Evolutionary conservation across 2,113 vertebrate genomes (phyloP), one percentile per base, ranked within the genome.

Genomic region (Sakesphorus luctuosus): DNA sequence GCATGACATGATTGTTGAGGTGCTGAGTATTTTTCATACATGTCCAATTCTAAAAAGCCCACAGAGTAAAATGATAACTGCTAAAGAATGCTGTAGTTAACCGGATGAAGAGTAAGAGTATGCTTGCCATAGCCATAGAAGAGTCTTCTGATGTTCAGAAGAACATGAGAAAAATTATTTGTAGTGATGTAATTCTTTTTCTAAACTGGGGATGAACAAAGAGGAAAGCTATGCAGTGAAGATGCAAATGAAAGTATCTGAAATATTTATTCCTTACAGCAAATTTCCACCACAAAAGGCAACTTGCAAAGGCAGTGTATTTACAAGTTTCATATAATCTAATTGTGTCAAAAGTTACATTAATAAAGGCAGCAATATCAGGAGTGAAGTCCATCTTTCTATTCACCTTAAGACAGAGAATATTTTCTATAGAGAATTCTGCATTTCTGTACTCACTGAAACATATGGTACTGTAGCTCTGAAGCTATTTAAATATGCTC

Each of bases 401-500:
- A 8, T n/a, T 89, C 35, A 75, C 24, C 21, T 18, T 76, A 76
- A 58, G 23, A 71, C 3, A 85, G n/a, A 75, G 5, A 38, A 46
- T 46, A 94, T 76, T 74, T 77, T 85, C 13, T 87, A 18, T 47
- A 55, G 35, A 90, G 20, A 88, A 73, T 53, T 91, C 78, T 75
- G 4, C 43, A 20, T 63, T 73, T 84, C 82, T 1, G 0, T 87
- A 69, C 50, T 78, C 86, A 71, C 31, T 56, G 69, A 44, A 94
- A 20, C 82, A 93, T 94, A 97, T 82, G 92, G 82, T 79, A 36
- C 73, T 75, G 56, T 63, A 92, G 53, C 66, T 84, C 86, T 75
- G 84, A 94, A 94, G 18, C 11, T 35, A 93, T 90, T 95, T 92
- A 94, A 96, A 82, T 93, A 79, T 36, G 33, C 50, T 87, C 52